These are phyloP conservation scores for Lochmaea capreae DNA, from an alignment of 2,888 invertebrate species.

Conservation along the genomic window DNA sequence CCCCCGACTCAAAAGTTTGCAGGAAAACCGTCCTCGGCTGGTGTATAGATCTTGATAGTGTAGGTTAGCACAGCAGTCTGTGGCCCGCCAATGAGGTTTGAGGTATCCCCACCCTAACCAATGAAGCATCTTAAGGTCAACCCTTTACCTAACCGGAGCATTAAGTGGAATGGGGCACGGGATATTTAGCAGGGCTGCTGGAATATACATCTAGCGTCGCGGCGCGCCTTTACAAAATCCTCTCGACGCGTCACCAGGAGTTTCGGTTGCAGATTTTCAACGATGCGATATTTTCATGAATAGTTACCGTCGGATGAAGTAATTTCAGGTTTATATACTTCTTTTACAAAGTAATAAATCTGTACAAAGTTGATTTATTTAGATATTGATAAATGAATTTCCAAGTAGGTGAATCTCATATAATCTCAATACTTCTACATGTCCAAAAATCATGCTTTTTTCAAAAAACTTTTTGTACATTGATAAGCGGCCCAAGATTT, in stretches of 20 bases:
- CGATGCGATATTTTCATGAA: neutral
- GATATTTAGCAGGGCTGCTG: conserved; percentile 52
- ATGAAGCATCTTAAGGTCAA: conserved; percentile 65
- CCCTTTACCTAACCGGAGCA: conserved; percentile 54
- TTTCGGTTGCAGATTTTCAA: neutral
- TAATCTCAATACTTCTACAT: no score
- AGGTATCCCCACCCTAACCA: conserved; percentile 65
- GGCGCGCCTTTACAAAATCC: neutral
- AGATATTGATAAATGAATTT: no score
- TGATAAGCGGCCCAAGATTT: no score
- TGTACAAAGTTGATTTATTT: no score
- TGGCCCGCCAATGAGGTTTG: conserved; percentile 66
- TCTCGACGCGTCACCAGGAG: conserved; percentile 48
- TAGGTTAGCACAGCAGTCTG: conserved; percentile 63
- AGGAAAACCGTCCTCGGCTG: conserved; percentile 47
- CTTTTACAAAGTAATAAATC: no score
- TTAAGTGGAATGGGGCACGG: conserved; percentile 39
- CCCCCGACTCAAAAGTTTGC: conserved; percentile 23
- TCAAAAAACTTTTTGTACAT: no score
- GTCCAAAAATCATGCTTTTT: no score
- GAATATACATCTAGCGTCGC: conserved; percentile 47
- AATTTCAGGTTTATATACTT: neutral
- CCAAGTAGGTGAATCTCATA: no score
- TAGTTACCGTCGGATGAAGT: neutral
- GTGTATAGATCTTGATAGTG: conserved; percentile 64